Base-by-base conservation (phyloP, 2,113 vertebrate species). In the Otolemur garnettii region DNA sequence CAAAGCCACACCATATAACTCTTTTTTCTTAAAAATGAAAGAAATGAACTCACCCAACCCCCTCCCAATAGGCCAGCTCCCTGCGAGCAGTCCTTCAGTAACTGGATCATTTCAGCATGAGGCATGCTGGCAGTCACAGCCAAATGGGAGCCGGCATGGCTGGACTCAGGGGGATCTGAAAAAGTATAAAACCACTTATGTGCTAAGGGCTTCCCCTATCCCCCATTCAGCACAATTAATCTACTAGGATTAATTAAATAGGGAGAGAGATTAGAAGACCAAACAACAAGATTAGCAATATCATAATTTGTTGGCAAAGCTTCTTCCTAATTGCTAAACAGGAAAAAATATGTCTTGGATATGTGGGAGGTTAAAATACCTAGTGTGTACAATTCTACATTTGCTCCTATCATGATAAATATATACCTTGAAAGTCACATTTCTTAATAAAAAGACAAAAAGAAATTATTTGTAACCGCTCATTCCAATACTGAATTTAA, bases 41-140 rank as follows among this genome's bases (percentile, higher is more conserved):
- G 69, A 98, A 97, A 97, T 95, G 55, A 97, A 98, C 97, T 98
- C 97, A 98, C 97, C 97, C 97, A 97, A 98, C 97, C 97, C 97
- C 97, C 97, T 98, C 97, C 97, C 97, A 98, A 98, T 24, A 97
- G 97, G 97, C 97, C 90, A 30, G 97, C 97, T 97, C 97, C 97
- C 96, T 10, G 77, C 26, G 24, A 96, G 92, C 94, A 96, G 97
- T 97, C 97, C 97, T 97, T 96, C 97, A 97, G 97, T 90, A 98
- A 95, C 93, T 95, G 97, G 97, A 90, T 95, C 97, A 91, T 98
- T 95, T 98, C 97, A 98, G 96, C 97, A 97, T 92, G 96, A 93
- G 90, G 94, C 87, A 97, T 96, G 94, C 97, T 97, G 97, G 95
- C 88, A 95, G 97, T 93, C 97, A 96, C 95, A 98, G 97, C 97